Base-by-base conservation (phyloP, 2,888 invertebrate species). In the Phengaris arion region DNA sequence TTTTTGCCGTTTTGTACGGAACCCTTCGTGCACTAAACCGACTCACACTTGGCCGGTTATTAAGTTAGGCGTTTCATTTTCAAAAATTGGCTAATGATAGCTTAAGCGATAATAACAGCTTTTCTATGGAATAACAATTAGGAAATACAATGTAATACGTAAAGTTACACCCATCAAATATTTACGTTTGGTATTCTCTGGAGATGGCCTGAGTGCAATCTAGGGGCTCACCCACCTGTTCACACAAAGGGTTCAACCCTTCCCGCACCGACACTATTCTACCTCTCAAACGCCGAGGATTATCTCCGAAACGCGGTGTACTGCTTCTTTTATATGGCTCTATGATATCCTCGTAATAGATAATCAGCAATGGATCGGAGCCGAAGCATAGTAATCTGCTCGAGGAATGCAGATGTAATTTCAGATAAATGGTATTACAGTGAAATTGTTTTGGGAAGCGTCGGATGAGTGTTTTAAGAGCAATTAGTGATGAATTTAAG, bases 221-320 rank as follows among this genome's bases (percentile, higher is more conserved):
- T 75, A 74, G 78, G 80, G 79, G 77, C 78, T 76, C 75, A 77
- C 76, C 76, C 79, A 78, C 79, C 81, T 80, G 79, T 79, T 79
- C 78, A 77, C 79, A 79, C 78, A 76, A 79, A 77, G 79, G 79
- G 78, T 74, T 76, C 57, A 79, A 80, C 80, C 81, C 81, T 77
- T 79, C 76, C 76, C 69, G 48, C 55, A 55, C 55, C 69, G 13
- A 10, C 51, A 54, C 72, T 13, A 72, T 5, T 35, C 54, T 35
- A 22, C 72, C 22, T 72, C 52, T 22, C 72, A 35, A 72, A 51
- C 52, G 52, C 5, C 52, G 54, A 52, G 54, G 52, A 48, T 72
- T 51, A 52, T 52, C 51, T 10, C 22, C 57, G 51, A 48, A 70
- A 70, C 51, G 59, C 22, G 35, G 59, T 70, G n/a, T 45, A 72